Percentiles rank a stretch among this genome's conserved stretches.
Conservation (phyloP, 2,888 invertebrate genomes). For the Ormia ochracea region DNA sequence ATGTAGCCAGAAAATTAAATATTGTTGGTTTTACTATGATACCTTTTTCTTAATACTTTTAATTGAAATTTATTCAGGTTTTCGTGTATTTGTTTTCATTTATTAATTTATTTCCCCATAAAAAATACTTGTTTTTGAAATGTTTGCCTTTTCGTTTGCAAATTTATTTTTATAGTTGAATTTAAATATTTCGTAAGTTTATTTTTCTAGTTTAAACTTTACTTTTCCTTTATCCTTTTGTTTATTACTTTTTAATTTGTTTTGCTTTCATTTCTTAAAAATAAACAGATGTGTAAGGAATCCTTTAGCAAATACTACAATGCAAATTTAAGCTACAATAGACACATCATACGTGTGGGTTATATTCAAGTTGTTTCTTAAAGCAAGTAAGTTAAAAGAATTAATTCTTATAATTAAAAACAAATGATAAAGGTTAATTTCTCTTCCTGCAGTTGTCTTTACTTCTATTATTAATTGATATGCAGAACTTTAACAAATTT, state of each 20-base stretch:
- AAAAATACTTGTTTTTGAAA: slow-evolving; percentile 1
- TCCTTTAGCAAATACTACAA: slow-evolving; percentile 37
- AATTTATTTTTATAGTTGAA: neutral
- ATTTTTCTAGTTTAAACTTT: slow-evolving; percentile 28
- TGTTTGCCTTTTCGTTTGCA: neutral
- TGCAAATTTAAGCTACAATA: slow-evolving; percentile 12
- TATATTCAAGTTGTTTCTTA: neutral
- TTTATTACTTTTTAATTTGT: slow-evolving; percentile 26
- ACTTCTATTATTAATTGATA: no score
- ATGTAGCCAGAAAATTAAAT: no score
- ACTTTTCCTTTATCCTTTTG: slow-evolving; percentile 30
- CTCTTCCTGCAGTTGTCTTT: no score
- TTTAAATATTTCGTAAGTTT: slow-evolving; percentile 3
- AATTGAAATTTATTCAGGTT: slow-evolving; percentile 33
- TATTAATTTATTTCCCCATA: slow-evolving; percentile 29
- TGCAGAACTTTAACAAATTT: no score
- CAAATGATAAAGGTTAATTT: no score
- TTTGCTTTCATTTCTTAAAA: neutral
- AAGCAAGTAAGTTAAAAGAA: neutral
- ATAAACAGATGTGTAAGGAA: slow-evolving; percentile 22
- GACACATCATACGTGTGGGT: slow-evolving; percentile 20
- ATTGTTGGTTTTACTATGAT: no score
- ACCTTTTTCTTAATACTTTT: no score
- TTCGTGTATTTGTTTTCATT: no score
- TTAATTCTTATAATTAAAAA: neutral